Conservation (phyloP, 1,140 invertebrate genomes). For the Drosophila kikkawai region DNA sequence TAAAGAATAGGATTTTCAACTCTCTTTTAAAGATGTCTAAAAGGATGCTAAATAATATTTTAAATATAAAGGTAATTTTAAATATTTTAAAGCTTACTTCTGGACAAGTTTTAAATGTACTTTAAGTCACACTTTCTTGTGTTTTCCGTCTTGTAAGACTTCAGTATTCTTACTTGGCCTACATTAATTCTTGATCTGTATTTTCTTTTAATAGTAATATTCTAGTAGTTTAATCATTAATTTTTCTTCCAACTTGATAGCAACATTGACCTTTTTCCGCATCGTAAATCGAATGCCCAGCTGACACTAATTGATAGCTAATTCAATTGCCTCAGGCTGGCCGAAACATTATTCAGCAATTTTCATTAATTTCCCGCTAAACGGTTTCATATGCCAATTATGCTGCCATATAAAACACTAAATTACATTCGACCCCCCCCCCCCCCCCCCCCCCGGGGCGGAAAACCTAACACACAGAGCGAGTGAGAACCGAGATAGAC, state of each 20-base stretch:
- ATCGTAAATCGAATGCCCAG: conserved; percentile 41
- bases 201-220: not conserved
- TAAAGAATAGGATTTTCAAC: too few species aligned
- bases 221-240: not conserved
- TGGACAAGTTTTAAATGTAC: too few species aligned
- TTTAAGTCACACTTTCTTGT: not conserved
- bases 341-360: conserved; percentile 55
- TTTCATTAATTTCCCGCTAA: conserved; percentile 48
- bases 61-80: too few species aligned
- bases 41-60: too few species aligned
- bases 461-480: not conserved
- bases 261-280: conserved; percentile 41
- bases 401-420: conserved; percentile 51
- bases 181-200: not conserved
- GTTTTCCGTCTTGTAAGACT: not conserved
- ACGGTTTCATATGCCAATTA: conserved; percentile 54
- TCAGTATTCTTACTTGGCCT: not conserved
- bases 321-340: conserved; percentile 48
- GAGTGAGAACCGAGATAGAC: not conserved
- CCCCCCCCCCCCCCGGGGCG: conserved; percentile 44
- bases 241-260: not conserved
- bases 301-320: conserved; percentile 60
- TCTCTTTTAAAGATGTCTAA: not conserved
- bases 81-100: too few species aligned
- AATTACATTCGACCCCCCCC: conserved; percentile 44